Conservation (phyloP, 2,888 invertebrate genomes). For the Spisula solida region DNA sequence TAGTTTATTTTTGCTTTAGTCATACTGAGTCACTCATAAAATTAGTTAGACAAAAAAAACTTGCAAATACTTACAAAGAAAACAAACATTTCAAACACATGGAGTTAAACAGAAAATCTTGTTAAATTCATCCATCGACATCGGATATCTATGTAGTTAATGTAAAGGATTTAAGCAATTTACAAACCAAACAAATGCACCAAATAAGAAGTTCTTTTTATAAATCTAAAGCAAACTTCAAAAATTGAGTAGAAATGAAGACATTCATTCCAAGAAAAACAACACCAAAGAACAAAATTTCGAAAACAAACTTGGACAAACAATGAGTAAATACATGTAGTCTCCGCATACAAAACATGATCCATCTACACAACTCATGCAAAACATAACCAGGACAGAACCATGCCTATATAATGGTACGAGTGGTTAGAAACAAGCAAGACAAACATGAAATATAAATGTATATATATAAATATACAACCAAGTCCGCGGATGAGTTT, state of each 20-base stretch:
- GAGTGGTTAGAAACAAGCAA: neutral
- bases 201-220: no score
- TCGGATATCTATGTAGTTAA: no score
- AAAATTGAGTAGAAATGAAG: neutral
- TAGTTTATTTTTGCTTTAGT: neutral
- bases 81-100: no score
- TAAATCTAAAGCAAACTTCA: no score
- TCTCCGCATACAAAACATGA: neutral
- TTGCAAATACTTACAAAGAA: no score
- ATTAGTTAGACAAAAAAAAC: neutral
- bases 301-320: no score
- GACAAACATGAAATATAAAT: neutral
- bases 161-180: neutral
- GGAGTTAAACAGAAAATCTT: no score
- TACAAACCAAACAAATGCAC: neutral
- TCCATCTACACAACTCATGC: neutral
- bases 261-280: neutral
- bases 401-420: neutral
- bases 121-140: no score
- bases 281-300: neutral
- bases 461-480: neutral
- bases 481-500: neutral
- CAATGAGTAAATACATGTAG: neutral
- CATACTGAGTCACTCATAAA: neutral
- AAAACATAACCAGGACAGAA: neutral